Evolutionary conservation across 64 coral and sea anemone species (phyloP).

Genomic region (Actinia equina): DNA sequence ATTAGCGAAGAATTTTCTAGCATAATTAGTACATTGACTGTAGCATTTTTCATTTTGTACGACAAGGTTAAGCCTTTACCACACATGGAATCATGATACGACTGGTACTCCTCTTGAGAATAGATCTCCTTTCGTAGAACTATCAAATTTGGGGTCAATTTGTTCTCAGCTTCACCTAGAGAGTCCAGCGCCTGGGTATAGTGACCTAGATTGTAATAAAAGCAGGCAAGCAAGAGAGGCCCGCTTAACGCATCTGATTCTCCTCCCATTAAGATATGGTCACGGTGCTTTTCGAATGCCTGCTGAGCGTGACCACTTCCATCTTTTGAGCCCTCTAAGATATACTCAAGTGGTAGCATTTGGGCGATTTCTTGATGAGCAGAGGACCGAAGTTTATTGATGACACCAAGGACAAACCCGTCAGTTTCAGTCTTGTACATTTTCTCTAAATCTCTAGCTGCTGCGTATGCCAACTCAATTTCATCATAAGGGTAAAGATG

Average conservation of each 20-base stretch:
- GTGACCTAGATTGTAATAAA: slow-evolving; percentile 9
- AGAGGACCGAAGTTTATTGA: slow-evolving; percentile 15
- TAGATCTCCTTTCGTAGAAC: slow-evolving; percentile 16
- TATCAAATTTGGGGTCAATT: slow-evolving; percentile 15
- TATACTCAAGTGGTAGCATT: not conserved
- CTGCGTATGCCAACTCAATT: not conserved
- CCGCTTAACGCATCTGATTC: not conserved
- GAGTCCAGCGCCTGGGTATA: not conserved
- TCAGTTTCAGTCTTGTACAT: slow-evolving; percentile 2
- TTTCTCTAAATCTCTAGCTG: not conserved
- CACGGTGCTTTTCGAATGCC: not conserved
- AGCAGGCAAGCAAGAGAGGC: not conserved
- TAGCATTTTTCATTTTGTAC: not conserved
- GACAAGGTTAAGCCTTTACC: slow-evolving; percentile 18
- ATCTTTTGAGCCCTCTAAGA: not conserved
- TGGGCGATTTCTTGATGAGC: slow-evolving; percentile 17
- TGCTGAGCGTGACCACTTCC: not conserved
- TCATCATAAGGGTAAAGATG: slow-evolving; percentile 42
- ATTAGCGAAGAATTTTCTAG: slow-evolving; percentile 23
- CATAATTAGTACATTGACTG: not conserved
- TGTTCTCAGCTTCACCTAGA: not conserved
- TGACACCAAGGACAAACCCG: slow-evolving; percentile 15
- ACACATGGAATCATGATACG: slow-evolving; percentile 19
- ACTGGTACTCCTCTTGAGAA: not conserved
- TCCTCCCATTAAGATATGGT: not conserved